Base-by-base conservation (phyloP, 2,797 vertebrate species). In the Parauchenoglanis punctatus region DNA sequence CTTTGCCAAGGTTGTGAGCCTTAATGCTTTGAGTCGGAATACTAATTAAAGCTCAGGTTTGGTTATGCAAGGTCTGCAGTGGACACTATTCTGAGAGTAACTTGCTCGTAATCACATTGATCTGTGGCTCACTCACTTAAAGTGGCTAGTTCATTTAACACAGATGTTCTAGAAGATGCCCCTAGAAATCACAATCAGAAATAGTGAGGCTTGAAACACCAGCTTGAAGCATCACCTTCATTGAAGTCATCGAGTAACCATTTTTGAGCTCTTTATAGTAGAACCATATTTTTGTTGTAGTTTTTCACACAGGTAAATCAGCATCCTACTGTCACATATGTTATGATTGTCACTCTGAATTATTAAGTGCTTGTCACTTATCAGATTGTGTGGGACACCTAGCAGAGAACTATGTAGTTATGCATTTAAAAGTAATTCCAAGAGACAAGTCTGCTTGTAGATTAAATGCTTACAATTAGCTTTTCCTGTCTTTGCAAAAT, bases 91-190 rank as follows among this genome's bases (percentile, higher is more conserved):
- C 65, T 20, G 89, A 93, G 86, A 91, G 91, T 93, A 91, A 91
- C 35, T 80, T 90, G 20, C 89, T 88, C 91, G 90, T 91, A 92
- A 92, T 87, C 61, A 20, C 85, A 94, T 93, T 91, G 92, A 94
- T 93, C 90, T 75, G 20, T n/a, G 83, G 86, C 88, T 91, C 87
- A 87, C 76, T 78, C 76, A 17, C 89, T 91, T 87, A 89, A 90
- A 92, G 89, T 65, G 88, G 86, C 85, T n/a, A 84, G 91, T 91
- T 91, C 88, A 91, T 91, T 78, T 35, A 35, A 35, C 17, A 35
- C 49, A 76, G 46, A 76, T 76, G 73, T 54, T 49, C 75, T 28
- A n/a, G n/a, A 28, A 77, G n/a, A 54, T 28, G n/a, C 49, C 8
- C 58, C 10, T 91, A 87, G 78, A 83, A 76, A 56, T 86, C 1